Conservation (phyloP, 2,888 invertebrate species). For the Lasioglossum zephyrum region DNA sequence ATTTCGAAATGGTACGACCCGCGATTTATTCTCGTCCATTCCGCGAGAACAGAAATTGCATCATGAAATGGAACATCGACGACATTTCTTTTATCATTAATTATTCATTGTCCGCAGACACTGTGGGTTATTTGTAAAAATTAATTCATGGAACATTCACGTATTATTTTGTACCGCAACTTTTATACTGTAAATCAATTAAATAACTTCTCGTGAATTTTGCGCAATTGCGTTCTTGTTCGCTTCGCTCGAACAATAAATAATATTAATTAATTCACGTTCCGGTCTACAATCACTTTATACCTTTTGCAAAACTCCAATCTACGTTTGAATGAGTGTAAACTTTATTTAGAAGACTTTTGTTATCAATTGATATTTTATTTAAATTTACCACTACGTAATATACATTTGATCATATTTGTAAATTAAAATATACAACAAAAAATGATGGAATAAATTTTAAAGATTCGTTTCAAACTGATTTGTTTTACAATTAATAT, state of each 20-base stretch:
- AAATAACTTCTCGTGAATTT: neutral
- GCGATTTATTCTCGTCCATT: slow-evolving; percentile 37
- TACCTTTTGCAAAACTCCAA: neutral
- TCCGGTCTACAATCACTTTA: neutral
- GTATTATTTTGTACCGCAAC: neutral
- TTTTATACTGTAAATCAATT: neutral
- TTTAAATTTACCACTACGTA: neutral
- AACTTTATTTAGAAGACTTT: neutral
- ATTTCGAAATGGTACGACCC: slow-evolving; percentile 33
- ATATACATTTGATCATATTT: neutral
- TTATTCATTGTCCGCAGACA: neutral
- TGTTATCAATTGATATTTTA: neutral
- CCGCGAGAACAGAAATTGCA: slow-evolving; percentile 19
- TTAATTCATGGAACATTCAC: neutral
- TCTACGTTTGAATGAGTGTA: neutral
- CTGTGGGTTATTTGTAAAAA: neutral
- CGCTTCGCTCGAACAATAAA: neutral
- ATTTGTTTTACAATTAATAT: neutral
- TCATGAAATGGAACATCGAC: slow-evolving; percentile 1
- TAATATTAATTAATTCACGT: neutral
- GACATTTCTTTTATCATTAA: neutral
- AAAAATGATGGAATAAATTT: neutral
- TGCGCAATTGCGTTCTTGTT: neutral
- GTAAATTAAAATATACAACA: neutral
- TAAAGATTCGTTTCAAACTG: neutral